These are phyloP conservation scores for Trachelus tabidus DNA, from an alignment of 2,888 invertebrate species.

Conservation along the genomic window DNA sequence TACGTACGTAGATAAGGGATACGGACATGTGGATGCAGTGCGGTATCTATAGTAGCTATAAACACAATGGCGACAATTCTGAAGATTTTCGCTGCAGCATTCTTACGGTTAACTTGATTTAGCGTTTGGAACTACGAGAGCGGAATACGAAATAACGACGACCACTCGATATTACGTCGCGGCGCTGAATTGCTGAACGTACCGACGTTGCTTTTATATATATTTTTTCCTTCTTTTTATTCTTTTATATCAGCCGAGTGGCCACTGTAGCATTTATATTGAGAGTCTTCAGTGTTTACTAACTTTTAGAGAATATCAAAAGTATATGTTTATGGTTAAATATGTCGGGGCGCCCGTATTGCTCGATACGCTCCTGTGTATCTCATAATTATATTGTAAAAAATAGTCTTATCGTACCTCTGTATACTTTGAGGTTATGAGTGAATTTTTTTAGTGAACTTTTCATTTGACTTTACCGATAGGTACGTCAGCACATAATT, in stretches of 20 bases:
- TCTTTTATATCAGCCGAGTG: neutral
- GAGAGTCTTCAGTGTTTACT: neutral
- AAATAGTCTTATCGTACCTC: neutral
- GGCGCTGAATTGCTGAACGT: neutral
- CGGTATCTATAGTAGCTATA: neutral
- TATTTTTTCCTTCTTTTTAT: neutral
- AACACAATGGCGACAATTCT: neutral
- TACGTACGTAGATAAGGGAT: neutral
- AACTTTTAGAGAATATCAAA: neutral
- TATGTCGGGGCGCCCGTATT: neutral
- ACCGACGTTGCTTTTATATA: neutral
- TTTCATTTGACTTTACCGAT: slow-evolving; percentile 16
- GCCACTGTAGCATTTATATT: neutral
- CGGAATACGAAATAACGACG: neutral
- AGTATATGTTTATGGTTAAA: neutral
- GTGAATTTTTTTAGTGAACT: neutral
- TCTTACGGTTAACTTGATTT: neutral
- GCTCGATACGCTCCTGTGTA: neutral
- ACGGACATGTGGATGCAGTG: neutral
- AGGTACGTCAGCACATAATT: slow-evolving; percentile 77
- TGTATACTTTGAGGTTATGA: neutral
- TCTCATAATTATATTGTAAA: neutral
- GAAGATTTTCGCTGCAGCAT: neutral
- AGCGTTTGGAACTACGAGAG: neutral
- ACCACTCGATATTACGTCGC: neutral